Base-by-base conservation (phyloP, 2,888 invertebrate genomes). In the Chrysolina haemoptera region DNA sequence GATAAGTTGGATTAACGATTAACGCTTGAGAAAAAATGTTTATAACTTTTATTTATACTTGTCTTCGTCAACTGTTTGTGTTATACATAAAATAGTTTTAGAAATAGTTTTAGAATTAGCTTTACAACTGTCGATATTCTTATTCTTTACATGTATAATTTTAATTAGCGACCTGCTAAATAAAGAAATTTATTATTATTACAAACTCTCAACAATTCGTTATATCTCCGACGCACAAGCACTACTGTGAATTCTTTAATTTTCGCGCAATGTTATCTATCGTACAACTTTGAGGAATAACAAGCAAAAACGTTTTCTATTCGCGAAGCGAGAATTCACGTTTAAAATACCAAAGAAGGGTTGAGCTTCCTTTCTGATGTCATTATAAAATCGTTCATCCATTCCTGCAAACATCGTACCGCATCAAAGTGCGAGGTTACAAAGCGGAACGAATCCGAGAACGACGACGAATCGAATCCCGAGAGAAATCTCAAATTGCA, bases 401-500 rank as follows among this genome's bases (percentile, higher is more conserved):
- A 69, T 73, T 69, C 63, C 71, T 59, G 43, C 69, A 75, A 74
- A 73, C 68, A 75, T 74, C 76, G 68, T 67, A 68, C 68, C 74
- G 77, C 80, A 78, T 79, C 81, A 81, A 78, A 79, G 81, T 76
- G 78, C 71, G 76, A 78, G 75, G 74, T 74, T 81, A 80, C 82
- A 80, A 78, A 80, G 78, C 82, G 81, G 80, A 80, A 81, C 82
- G 80, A 82, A 82, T 82, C 79, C 79, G 78, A 80, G 78, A 78
- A 69, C 62, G 53, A 76, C 77, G 77, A 78, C 75, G 71, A 75
- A 70, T 75, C 71, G 68, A 73, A 74, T 84, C 85, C 85, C 85
- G 64, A 68, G 85, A 86, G 86, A 86, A 85, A 85, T 85, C 84
- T 82, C 83, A 81, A 82, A 82, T 82, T 85, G 84, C 85, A 86